Evolutionary conservation across 2,797 vertebrate species (phyloP).

Genomic region (Darevskia mixta): DNA sequence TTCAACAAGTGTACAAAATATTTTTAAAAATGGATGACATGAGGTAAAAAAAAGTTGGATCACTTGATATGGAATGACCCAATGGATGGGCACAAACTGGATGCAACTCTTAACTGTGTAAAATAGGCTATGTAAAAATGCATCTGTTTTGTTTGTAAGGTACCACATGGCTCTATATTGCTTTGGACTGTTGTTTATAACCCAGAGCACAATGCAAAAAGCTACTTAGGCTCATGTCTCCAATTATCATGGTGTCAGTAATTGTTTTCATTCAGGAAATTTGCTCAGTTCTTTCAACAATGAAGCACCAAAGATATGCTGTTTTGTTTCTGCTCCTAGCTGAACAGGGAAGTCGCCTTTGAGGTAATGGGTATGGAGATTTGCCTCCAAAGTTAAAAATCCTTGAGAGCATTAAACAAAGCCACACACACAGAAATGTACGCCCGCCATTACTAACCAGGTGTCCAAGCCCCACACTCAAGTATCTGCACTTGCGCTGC

Average conservation of each 20-base stretch:
- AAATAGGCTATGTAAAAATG: neutral
- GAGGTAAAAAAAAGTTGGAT: no score
- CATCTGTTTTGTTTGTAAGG: neutral
- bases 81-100: no score
- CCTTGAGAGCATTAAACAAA: neutral
- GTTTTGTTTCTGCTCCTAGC: neutral
- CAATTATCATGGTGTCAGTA: neutral
- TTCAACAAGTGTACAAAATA: no score
- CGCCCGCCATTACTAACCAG: neutral
- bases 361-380: neutral
- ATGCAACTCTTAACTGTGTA: neutral
- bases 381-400: neutral
- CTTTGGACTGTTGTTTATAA: neutral
- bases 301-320: neutral
- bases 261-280: neutral
- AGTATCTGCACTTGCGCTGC: neutral
- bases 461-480: accelerated
- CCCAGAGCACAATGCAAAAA: neutral
- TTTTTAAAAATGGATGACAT: no score
- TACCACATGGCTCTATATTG: no score
- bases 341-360: neutral
- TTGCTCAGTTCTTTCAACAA: neutral
- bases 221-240: neutral
- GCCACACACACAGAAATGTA: neutral
- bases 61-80: no score